Conservation (phyloP, 2,113 vertebrate genomes). For the Caloenas nicobarica region DNA sequence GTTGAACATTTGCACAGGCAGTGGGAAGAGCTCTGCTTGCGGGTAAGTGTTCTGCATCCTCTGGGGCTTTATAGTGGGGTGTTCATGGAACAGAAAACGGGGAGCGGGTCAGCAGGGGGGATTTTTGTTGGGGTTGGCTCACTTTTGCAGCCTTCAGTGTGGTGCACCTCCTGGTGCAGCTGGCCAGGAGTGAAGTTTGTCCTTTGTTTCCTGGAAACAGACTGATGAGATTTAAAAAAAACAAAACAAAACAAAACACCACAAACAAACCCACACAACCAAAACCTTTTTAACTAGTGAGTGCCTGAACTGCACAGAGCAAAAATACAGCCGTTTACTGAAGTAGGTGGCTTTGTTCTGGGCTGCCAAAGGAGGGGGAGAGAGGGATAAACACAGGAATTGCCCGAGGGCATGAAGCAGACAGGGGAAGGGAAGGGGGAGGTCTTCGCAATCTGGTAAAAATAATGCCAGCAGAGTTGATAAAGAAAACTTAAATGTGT, state of each 20-base stretch:
- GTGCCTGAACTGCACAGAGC: neutral
- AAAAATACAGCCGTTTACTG: neutral
- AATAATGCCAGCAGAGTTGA: neutral
- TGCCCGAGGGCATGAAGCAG: neutral
- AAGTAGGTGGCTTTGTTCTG: slow-evolving; percentile 30
- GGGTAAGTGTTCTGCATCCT: slow-evolving; percentile 58
- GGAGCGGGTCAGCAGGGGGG: neutral
- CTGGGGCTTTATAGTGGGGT: accelerated
- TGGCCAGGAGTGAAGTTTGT: neutral
- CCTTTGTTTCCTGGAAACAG: neutral
- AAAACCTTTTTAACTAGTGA: neutral
- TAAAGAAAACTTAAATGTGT: neutral
- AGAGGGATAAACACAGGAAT: neutral
- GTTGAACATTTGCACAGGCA: slow-evolving; percentile 83
- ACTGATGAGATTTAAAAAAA: neutral
- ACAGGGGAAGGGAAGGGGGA: neutral
- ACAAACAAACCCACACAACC: too few species aligned
- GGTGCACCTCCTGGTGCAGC: neutral
- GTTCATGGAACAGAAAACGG: neutral
- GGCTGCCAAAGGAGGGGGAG: neutral
- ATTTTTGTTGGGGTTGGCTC: neutral
- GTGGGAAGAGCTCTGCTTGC: slow-evolving; percentile 81
- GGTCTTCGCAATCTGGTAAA: neutral
- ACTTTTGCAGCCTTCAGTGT: accelerated
- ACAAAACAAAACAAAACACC: neutral